Evolutionary conservation across 2,797 vertebrate species (phyloP).

Genomic region (Cryptoprocta ferox): DNA sequence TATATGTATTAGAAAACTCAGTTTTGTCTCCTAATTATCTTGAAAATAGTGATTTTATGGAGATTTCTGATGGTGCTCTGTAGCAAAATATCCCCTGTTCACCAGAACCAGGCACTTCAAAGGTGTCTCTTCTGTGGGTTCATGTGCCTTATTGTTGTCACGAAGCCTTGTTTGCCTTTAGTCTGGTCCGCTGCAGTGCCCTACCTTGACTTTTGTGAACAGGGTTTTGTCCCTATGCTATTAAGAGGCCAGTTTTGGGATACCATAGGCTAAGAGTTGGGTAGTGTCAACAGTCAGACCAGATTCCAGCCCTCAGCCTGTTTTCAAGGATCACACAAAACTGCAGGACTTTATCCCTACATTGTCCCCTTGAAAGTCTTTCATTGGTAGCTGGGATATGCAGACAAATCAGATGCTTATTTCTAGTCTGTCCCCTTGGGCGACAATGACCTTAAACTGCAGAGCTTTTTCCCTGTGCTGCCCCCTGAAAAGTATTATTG

Average conservation of each 20-base stretch:
- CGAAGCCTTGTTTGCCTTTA: background rate
- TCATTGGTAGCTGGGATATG: background rate
- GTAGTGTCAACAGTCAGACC: background rate
- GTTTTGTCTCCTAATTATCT: background rate
- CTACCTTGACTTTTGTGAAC: background rate
- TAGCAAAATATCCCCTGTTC: background rate
- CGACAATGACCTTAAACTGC: background rate
- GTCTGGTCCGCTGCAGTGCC: background rate
- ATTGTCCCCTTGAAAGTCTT: background rate
- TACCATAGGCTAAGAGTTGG: background rate
- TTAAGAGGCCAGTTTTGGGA: background rate
- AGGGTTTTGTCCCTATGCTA: background rate
- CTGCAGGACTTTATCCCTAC: background rate
- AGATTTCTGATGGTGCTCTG: background rate
- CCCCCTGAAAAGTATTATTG: background rate
- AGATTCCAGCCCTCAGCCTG: background rate
- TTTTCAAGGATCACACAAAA: background rate
- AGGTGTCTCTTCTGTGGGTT: background rate
- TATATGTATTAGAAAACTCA: background rate
- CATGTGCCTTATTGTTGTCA: background rate
- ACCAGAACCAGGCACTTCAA: background rate
- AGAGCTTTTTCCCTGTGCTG: background rate
- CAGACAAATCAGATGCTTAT: background rate
- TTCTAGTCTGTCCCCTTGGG: background rate
- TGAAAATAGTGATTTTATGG: background rate